Evolutionary conservation across 2,113 vertebrate species (phyloP).

Genomic region (Syngnathus floridae): DNA sequence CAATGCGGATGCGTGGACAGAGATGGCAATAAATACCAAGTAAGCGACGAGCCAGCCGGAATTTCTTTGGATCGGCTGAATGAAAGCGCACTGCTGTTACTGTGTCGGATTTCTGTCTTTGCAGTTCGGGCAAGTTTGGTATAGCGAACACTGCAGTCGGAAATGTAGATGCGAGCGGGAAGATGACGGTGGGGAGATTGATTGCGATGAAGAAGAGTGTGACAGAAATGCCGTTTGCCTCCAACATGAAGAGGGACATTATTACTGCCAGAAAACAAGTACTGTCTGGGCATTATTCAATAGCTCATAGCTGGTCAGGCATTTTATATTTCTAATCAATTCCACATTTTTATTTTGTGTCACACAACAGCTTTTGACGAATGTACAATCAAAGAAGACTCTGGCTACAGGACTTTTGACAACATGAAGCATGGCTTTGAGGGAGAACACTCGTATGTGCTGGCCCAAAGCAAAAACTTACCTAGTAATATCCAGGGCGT

Average conservation of each 20-base stretch:
- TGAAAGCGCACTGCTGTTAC: neutral
- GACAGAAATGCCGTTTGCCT: constrained; percentile 58
- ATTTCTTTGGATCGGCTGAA: neutral
- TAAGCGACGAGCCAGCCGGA: constrained; percentile 48
- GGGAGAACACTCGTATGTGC: constrained; percentile 67
- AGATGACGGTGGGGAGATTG: constrained; percentile 39
- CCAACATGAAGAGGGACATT: constrained; percentile 56
- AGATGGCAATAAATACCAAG: constrained; percentile 64
- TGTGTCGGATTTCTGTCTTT: constrained; percentile 7
- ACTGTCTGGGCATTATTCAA: constrained; percentile 7
- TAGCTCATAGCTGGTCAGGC: neutral
- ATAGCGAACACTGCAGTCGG: constrained; percentile 63
- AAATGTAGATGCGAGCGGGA: constrained; percentile 70
- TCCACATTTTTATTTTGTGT: neutral
- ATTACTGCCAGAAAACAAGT: constrained; percentile 70
- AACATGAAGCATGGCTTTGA: constrained; percentile 70
- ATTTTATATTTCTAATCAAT: neutral
- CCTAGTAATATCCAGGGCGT: constrained; percentile 63
- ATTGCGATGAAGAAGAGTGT: constrained; percentile 59
- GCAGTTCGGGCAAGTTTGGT: constrained; percentile 76
- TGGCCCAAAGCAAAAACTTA: constrained; percentile 64
- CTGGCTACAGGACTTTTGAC: constrained; percentile 76
- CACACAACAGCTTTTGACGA: constrained; percentile 64
- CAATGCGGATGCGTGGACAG: constrained; percentile 75
- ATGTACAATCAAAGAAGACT: constrained; percentile 65